Percentiles rank a stretch among this genome's conserved stretches.
Evolutionary conservation across 2,113 vertebrate genomes (phyloP).

Genomic region (Phylloscopus trochilus): DNA sequence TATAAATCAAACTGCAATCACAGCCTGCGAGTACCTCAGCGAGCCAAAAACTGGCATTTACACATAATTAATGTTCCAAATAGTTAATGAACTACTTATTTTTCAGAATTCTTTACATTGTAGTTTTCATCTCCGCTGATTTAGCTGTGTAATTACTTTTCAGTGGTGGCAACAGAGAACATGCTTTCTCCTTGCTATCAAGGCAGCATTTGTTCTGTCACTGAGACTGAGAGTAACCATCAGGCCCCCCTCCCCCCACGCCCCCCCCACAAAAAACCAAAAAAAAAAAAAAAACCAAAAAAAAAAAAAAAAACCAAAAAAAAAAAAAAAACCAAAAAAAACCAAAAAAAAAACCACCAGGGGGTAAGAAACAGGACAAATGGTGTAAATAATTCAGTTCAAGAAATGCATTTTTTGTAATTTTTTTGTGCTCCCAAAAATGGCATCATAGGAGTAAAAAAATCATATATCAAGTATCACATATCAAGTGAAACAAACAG

Average conservation of each 20-base stretch:
- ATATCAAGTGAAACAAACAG: background rate
- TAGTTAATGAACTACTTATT: background rate
- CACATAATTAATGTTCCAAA: background rate
- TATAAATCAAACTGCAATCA: slow-evolving; percentile 9
- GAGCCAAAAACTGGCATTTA: background rate
- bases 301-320: background rate
- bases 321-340: background rate
- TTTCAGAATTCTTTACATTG: background rate
- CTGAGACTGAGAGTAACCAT: background rate
- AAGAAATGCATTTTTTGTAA: background rate
- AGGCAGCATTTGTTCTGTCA: background rate
- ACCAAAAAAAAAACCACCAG: no score
- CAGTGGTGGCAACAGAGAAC: background rate
- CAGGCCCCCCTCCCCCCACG: background rate
- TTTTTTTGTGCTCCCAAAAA: background rate
- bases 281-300: no score
- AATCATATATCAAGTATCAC: background rate
- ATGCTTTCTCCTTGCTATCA: background rate
- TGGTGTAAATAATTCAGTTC: background rate
- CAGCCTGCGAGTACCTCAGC: background rate
- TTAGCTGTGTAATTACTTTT: slow-evolving; percentile 26
- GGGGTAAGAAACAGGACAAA: background rate
- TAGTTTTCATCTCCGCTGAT: background rate
- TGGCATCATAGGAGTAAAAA: background rate
- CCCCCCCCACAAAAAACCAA: no score